Evolutionary conservation across 2,888 invertebrate species (phyloP).

Genomic region (Sarcophaga variegata): DNA sequence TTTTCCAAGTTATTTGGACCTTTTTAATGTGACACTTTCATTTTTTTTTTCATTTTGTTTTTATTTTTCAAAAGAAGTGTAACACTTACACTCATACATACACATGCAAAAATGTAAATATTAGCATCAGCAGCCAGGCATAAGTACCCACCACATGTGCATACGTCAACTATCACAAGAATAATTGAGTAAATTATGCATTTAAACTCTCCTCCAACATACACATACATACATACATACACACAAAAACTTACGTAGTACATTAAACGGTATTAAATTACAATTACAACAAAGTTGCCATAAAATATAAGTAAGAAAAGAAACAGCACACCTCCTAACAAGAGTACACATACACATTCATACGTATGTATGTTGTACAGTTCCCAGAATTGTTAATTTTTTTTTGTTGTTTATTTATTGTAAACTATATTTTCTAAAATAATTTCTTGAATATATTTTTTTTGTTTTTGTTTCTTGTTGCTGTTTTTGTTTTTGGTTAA

Average conservation of each 20-base stretch:
- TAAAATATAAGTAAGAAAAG: conserved; percentile 31
- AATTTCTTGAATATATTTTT: too few species aligned
- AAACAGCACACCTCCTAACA: neutral
- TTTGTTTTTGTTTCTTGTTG: too few species aligned
- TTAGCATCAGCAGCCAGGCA: neutral
- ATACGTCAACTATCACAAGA: too few species aligned
- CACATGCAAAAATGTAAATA: neutral
- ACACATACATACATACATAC: too few species aligned
- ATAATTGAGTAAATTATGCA: too few species aligned
- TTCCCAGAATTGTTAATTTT: too few species aligned
- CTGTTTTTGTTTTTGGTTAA: too few species aligned
- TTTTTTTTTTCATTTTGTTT: conserved; percentile 15
- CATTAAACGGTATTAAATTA: neutral
- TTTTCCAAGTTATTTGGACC: neutral
- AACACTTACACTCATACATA: conserved; percentile 1
- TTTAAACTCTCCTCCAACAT: too few species aligned
- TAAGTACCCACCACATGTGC: neutral
- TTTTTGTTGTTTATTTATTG: too few species aligned
- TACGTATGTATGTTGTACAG: neutral
- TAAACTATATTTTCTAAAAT: too few species aligned
- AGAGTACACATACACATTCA: too few species aligned
- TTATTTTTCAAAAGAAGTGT: neutral
- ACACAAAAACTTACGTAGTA: too few species aligned
- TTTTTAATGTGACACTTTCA: conserved; percentile 45
- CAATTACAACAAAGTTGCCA: neutral